Evolutionary conservation across 2,797 vertebrate genomes (phyloP).

Genomic region (Lateolabrax maculatus): DNA sequence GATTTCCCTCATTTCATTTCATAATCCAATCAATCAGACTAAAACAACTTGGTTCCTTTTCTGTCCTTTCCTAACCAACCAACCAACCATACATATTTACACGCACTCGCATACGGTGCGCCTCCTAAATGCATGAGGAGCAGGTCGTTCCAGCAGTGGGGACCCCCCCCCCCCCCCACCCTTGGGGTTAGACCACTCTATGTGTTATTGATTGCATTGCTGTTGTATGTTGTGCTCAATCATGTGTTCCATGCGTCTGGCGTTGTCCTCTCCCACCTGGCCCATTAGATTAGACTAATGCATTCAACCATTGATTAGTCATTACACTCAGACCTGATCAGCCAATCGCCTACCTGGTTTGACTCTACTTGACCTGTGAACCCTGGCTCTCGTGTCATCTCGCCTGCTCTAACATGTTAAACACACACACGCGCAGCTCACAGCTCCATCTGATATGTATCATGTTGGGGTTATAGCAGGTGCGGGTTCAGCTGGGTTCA

Average conservation of each 20-base stretch:
- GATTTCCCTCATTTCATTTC: conserved; percentile 78
- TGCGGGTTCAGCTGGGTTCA: conserved; percentile 47
- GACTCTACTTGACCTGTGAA: conserved; percentile 82
- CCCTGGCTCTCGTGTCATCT: conserved; percentile 65
- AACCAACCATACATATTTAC: conserved; percentile 73
- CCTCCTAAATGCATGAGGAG: conserved; percentile 67
- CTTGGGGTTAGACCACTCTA: conserved; percentile 91
- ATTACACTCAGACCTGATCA: conserved; percentile 97
- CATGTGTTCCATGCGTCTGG: conserved; percentile 93
- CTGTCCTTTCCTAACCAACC: conserved; percentile 68
- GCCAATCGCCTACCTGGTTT: conserved; percentile 90
- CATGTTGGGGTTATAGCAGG: background rate
- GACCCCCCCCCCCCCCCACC: conserved; percentile 47
- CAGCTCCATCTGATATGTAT: conserved; percentile 48
- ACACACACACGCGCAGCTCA: conserved; percentile 52
- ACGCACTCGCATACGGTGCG: conserved; percentile 28
- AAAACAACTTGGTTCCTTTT: conserved; percentile 66
- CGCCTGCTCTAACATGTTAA: conserved; percentile 65
- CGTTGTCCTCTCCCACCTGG: conserved; percentile 93
- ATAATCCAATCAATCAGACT: conserved; percentile 83
- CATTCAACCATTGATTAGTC: conserved; percentile 99
- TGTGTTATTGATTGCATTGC: conserved; percentile 93
- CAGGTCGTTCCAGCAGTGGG: conserved; percentile 62
- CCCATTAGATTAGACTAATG: conserved; percentile 97
- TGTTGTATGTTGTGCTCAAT: conserved; percentile 95